Evolutionary conservation across 92 coral and sea anemone genomes (phyloP), one percentile per base, ranked within the genome.

Genomic region (Zoanthus sansibaricus): DNA sequence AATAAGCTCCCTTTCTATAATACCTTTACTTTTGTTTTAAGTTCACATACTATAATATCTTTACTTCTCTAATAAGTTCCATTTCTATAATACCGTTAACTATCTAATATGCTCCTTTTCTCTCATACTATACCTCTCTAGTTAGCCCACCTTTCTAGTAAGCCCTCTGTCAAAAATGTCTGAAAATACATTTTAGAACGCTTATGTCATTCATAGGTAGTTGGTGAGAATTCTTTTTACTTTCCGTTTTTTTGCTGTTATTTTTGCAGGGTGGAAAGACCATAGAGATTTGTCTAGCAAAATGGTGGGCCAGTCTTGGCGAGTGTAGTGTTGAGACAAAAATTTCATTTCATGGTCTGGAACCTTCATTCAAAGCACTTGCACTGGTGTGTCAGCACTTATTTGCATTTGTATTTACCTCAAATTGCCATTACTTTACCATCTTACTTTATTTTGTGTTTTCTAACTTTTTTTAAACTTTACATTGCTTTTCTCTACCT

Each of bases 221-320:
- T 37, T 2, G 42, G 42, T 37, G 42, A 37, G 42, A 37, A 37
- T 37, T 37, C 1, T 2, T 37, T 16, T 14, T 74, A 17, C 9
- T 12, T 16, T 74, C 46, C 31, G 18, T 16, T 74, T 74, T 46
- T 74, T 74, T 46, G 18, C 32, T 4, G 12, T 4, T 14, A 4
- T 79, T 25, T 9, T 59, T 71, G 15, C 18, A 97, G 99, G 93
- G 94, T 78, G 97, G 95, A 1, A 75, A 76, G 69, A 97, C 95
- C 8, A 56, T 97, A 76, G 99, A 97, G 72, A 32, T 97, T 76
- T 97, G 99, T 72, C 79, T 95, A 5, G 99, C 97, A 6, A 93
- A 92, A 77, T 97, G 99, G 99, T 97, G 99, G 99, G 96, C 99
- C 31, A 95, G 95, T 86, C 90, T 93, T 46, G 94, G 96, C 32